These are phyloP conservation scores for Perca schrenkii DNA, from an alignment of 2,113 vertebrate genomes.

Conservation along the genomic window DNA sequence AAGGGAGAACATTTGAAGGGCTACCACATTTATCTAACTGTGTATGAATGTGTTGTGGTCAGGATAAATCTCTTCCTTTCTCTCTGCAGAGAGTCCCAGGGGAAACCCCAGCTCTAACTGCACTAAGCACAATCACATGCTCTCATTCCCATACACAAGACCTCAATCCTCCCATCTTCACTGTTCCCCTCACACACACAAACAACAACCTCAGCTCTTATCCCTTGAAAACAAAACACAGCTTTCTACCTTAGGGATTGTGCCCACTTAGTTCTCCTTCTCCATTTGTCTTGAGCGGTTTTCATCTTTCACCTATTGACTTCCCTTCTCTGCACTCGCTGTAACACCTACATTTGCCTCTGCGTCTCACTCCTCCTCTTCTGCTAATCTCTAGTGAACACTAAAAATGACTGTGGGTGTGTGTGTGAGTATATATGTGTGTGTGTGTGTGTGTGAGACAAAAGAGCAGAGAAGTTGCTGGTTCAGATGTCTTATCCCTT, in stretches of 20 bases:
- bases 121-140: slow-evolving; percentile 80
- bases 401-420: background rate
- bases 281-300: slow-evolving; percentile 53
- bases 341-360: slow-evolving; percentile 32
- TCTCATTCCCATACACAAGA: slow-evolving; percentile 66
- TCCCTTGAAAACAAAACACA: slow-evolving; percentile 42
- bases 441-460: background rate
- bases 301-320: slow-evolving; percentile 51
- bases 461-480: slow-evolving; percentile 24
- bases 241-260: slow-evolving; percentile 43
- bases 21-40: slow-evolving; percentile 69
- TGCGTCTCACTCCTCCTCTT: background rate
- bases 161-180: slow-evolving; percentile 56
- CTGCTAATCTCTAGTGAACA: background rate
- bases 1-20: slow-evolving; percentile 58
- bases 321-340: slow-evolving; percentile 12
- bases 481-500: slow-evolving; percentile 12
- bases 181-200: slow-evolving; percentile 4
- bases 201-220: slow-evolving; percentile 33
- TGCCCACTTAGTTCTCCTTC: slow-evolving; percentile 47
- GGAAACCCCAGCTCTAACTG: slow-evolving; percentile 63
- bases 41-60: slow-evolving; percentile 72
- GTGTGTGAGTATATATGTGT: background rate
- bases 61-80: slow-evolving; percentile 70
- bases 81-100: slow-evolving; percentile 59